Conservation (phyloP, 2,888 invertebrate genomes). For the Hipparchia sbordonii region DNA sequence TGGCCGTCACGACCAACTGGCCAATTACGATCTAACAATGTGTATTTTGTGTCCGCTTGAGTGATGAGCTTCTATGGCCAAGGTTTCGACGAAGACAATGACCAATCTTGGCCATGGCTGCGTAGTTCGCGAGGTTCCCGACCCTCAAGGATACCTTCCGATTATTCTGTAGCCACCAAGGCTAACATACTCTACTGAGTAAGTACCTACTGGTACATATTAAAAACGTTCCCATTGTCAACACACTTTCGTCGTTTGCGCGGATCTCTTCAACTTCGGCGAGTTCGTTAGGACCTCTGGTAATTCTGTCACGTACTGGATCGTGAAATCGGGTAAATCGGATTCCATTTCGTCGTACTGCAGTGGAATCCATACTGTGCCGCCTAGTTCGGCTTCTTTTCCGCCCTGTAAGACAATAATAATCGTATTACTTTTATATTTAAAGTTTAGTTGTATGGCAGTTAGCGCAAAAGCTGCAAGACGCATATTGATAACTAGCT, state of each 20-base stretch:
- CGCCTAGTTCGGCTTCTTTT: conserved; percentile 88
- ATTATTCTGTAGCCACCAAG: neutral
- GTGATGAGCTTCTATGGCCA: too few species aligned
- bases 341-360: conserved; percentile 75
- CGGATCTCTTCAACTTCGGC: conserved; percentile 66
- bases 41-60: too few species aligned
- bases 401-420: conserved; percentile 83
- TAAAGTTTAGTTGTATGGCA: neutral
- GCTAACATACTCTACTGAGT: neutral
- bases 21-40: too few species aligned
- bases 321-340: conserved; percentile 85
- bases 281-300: conserved; percentile 83
- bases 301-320: conserved; percentile 85
- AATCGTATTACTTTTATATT: neutral
- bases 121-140: too few species aligned
- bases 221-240: conserved; percentile 43
- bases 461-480: too few species aligned
- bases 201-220: neutral
- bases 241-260: conserved; percentile 45
- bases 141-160: neutral
- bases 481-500: too few species aligned
- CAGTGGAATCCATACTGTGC: conserved; percentile 91
- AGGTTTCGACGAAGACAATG: too few species aligned
- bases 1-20: too few species aligned
- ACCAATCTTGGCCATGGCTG: too few species aligned